Percentiles rank a stretch among this genome's conserved stretches.
Evolutionary conservation across 2,888 invertebrate species (phyloP).

Genomic region (Syritta pipiens): DNA sequence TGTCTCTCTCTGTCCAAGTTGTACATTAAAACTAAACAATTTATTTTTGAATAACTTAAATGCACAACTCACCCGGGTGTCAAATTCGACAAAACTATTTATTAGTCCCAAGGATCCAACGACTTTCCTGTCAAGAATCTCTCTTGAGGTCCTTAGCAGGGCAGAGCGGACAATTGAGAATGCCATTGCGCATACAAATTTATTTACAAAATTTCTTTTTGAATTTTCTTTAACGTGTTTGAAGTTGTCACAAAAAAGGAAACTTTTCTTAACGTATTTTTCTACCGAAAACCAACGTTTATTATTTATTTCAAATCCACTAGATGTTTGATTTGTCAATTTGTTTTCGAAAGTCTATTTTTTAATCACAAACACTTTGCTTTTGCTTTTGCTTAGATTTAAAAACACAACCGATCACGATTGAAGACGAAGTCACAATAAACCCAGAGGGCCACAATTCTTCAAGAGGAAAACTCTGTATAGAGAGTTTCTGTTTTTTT

Average conservation of each 20-base stretch:
- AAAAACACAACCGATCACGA: constrained; percentile 35
- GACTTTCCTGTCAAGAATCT: constrained; percentile 35
- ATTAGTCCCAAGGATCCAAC: constrained; percentile 36
- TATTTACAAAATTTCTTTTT: neutral
- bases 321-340: too few species aligned
- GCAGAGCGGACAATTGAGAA: constrained; percentile 38
- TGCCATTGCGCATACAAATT: constrained; percentile 21
- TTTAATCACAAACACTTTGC: too few species aligned
- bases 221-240: neutral
- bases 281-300: too few species aligned
- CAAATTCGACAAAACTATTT: constrained; percentile 23
- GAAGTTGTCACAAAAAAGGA: too few species aligned
- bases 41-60: neutral
- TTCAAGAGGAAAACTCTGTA: constrained; percentile 33
- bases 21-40: too few species aligned
- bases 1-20: too few species aligned
- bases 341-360: too few species aligned
- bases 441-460: constrained; percentile 13
- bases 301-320: too few species aligned
- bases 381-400: too few species aligned
- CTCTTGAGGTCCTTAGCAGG: constrained; percentile 44
- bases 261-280: too few species aligned
- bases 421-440: constrained; percentile 26
- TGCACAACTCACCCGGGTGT: constrained; percentile 13
- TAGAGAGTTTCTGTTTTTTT: constrained; percentile 7